Percentiles rank a stretch among this genome's conserved stretches.
These are phyloP conservation scores for Schizopygopsis pylzovi DNA, from an alignment of 2,797 vertebrate species.

Conservation along the genomic window DNA sequence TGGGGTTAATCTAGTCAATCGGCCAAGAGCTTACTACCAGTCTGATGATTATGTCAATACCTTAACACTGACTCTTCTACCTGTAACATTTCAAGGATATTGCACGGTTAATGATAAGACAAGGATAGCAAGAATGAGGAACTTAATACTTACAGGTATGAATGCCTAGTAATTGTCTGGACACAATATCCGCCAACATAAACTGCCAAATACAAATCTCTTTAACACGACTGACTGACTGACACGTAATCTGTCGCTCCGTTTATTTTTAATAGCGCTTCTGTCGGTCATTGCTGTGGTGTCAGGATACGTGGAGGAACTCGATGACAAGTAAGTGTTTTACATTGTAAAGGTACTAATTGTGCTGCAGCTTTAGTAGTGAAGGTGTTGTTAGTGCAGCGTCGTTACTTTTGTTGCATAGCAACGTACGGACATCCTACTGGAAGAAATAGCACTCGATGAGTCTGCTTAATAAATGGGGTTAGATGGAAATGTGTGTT, in stretches of 20 bases:
- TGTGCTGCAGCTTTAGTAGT: background rate
- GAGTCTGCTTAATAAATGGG: background rate
- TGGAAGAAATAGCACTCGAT: background rate
- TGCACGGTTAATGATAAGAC: background rate
- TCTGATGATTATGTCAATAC: conserved; percentile 31
- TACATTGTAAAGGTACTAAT: background rate
- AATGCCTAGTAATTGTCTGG: background rate
- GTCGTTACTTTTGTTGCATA: background rate
- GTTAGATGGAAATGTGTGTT: background rate
- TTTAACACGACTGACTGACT: background rate
- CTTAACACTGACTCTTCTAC: background rate
- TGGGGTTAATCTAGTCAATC: conserved; percentile 50
- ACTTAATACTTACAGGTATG: conserved; percentile 50
- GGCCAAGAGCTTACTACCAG: conserved; percentile 36
- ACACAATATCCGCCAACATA: background rate
- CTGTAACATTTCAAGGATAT: background rate
- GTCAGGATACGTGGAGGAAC: conserved; percentile 73
- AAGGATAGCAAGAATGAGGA: conserved; percentile 30
- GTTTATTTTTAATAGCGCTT: conserved; percentile 53
- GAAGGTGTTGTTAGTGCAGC: background rate
- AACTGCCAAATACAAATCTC: background rate
- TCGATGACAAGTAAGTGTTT: conserved; percentile 75
- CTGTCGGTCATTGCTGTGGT: conserved; percentile 56
- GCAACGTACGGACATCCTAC: background rate
- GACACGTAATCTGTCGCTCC: background rate